phyloP scores from a whole-genome alignment of 2,888 invertebrate genomes.

The Ophion ellenae region DNA sequence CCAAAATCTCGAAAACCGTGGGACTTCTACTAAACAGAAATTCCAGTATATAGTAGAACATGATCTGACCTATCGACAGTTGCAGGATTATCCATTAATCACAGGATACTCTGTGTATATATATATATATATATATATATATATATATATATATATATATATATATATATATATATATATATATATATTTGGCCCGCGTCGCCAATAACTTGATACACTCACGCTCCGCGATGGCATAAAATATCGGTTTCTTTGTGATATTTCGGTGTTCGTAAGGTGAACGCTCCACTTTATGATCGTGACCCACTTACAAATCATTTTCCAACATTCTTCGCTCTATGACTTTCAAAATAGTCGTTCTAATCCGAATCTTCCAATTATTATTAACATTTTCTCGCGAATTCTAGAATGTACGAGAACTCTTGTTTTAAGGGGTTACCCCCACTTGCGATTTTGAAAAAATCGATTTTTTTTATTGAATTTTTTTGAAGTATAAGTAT shows the following conservation, averaged over 20 bases:
- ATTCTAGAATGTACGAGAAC: no score
- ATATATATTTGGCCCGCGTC: constrained; percentile 14
- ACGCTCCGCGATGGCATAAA: neutral
- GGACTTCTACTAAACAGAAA: neutral
- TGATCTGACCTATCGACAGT: neutral
- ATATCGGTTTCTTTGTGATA: neutral
- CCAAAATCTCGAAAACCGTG: no score
- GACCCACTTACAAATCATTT: constrained; percentile 15
- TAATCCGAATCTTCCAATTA: no score
- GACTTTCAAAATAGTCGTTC: neutral
- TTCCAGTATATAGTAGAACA: neutral
- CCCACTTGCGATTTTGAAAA: no score
- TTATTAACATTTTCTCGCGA: no score
- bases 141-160: constrained; percentile 22
- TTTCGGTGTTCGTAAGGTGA: constrained; percentile 9
- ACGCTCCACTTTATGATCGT: constrained; percentile 23
- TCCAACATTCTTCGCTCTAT: neutral
- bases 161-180: constrained; percentile 18
- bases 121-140: constrained; percentile 22
- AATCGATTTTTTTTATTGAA: no score
- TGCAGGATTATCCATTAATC: neutral
- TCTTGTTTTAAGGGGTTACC: no score
- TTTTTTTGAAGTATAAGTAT: no score
- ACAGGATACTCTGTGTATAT: neutral
- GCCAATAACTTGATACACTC: constrained; percentile 20